A percentile compares a stretch with the other conserved stretches of the same genome.
phyloP scores from a whole-genome alignment of 2,888 invertebrate genomes.

The Drosophila affinis region DNA sequence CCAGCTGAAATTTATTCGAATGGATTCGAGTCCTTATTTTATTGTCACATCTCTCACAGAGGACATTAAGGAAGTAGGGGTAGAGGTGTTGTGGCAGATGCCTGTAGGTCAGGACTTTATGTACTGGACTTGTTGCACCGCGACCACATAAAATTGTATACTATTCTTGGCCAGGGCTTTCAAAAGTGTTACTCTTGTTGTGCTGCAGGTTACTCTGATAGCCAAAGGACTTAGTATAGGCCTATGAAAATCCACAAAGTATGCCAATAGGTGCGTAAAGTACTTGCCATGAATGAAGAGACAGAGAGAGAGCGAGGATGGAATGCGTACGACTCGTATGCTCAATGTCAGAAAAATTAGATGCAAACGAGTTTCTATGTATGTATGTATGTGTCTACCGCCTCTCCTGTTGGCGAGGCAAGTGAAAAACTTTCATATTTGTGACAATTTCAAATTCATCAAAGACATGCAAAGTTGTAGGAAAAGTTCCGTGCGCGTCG shows the following conservation, averaged over 20 bases:
- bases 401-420: conserved; percentile 55
- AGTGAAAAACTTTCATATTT: conserved; percentile 75
- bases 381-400: conserved; percentile 5
- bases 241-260: too few species aligned
- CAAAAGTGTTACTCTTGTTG: too few species aligned
- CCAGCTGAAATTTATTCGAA: conserved; percentile 10
- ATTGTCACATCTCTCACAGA: conserved; percentile 3
- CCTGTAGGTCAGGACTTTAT: not conserved
- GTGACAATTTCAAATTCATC: conserved; percentile 80
- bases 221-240: too few species aligned
- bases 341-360: conserved; percentile 72
- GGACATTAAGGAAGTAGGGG: too few species aligned
- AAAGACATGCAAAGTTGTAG: conserved; percentile 73
- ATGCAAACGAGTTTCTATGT: conserved; percentile 48
- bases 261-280: too few species aligned
- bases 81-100: not conserved
- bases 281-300: conserved; percentile 52
- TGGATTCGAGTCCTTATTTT: conserved; percentile 17
- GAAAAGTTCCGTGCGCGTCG: conserved; percentile 73
- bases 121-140: not conserved
- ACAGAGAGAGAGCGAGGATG: conserved; percentile 1
- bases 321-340: conserved; percentile 57
- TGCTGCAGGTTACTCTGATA: too few species aligned
- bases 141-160: too few species aligned
- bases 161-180: too few species aligned